phyloP scores from a whole-genome alignment of 2,113 vertebrate species.

The Calonectris borealis region DNA sequence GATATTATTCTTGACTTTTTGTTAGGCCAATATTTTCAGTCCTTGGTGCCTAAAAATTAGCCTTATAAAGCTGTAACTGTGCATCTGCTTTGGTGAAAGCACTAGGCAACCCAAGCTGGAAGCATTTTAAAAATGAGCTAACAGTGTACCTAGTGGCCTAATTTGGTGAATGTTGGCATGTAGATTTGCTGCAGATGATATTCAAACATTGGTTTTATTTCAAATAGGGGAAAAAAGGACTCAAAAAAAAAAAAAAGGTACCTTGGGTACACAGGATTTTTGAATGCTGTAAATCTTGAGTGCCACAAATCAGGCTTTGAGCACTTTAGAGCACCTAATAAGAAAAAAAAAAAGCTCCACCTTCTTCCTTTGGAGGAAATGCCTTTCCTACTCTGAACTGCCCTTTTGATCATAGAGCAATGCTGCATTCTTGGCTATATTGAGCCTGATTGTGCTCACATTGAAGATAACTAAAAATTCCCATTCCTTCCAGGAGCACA shows the following conservation, averaged over 20 bases:
- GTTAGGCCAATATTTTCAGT: constrained; percentile 34
- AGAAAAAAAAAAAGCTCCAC: neutral
- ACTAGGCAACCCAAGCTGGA: neutral
- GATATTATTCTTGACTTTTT: constrained; percentile 30
- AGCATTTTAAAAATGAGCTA: neutral
- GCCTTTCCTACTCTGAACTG: neutral
- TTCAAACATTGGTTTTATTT: neutral
- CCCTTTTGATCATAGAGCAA: neutral
- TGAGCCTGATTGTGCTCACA: neutral
- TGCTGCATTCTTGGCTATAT: neutral
- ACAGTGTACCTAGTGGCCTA: neutral
- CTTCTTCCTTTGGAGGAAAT: neutral
- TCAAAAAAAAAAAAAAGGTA: neutral
- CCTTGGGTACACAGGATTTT: neutral
- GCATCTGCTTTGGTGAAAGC: constrained; percentile 1
- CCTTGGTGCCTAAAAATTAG: constrained; percentile 10
- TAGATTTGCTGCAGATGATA: neutral
- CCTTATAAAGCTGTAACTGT: neutral
- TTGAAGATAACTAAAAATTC: neutral
- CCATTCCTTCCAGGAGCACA: neutral
- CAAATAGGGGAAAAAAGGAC: neutral
- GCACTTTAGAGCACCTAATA: neutral
- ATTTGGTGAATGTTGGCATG: neutral
- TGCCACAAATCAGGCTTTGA: neutral
- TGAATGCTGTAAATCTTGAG: neutral